Conservation (phyloP, 2,888 invertebrate genomes). For the Cataglyphis cursor region DNA sequence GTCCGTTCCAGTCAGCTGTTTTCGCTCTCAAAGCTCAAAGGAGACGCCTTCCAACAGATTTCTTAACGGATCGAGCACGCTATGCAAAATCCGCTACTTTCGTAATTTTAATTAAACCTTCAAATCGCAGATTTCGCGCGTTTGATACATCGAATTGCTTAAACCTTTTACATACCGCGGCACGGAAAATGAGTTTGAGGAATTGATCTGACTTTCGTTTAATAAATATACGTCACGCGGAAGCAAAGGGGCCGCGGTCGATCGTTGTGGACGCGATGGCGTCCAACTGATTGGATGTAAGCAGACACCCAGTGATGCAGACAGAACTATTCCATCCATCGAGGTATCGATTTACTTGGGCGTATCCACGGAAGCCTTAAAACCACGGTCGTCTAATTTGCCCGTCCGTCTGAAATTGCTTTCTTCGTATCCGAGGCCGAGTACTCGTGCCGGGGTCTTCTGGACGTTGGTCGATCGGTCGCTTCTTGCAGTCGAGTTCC, state of each 20-base stretch:
- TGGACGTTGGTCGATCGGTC: constrained; percentile 75
- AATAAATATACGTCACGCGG: background rate
- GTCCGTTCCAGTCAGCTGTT: constrained; percentile 58
- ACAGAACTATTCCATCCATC: constrained; percentile 51
- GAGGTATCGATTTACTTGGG: constrained; percentile 68
- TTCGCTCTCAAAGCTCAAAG: constrained; percentile 63
- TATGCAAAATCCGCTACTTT: background rate
- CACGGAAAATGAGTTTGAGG: background rate
- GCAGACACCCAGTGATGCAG: constrained; percentile 28
- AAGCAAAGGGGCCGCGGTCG: constrained; percentile 27
- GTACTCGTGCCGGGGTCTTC: constrained; percentile 73
- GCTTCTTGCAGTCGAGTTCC: constrained; percentile 77
- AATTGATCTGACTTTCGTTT: background rate
- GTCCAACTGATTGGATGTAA: constrained; percentile 52
- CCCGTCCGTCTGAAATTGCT: constrained; percentile 81
- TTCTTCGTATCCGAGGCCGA: constrained; percentile 81
- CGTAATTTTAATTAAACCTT: background rate
- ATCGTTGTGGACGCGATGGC: constrained; percentile 24
- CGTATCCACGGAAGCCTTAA: constrained; percentile 70
- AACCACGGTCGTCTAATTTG: constrained; percentile 77
- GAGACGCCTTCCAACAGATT: constrained; percentile 8
- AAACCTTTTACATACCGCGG: background rate
- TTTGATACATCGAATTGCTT: background rate
- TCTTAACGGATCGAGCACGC: background rate
- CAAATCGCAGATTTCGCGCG: background rate